Evolutionary conservation across 1,140 invertebrate species (phyloP), one percentile per base, ranked within the genome.

Genomic region (Achroia grisella): DNA sequence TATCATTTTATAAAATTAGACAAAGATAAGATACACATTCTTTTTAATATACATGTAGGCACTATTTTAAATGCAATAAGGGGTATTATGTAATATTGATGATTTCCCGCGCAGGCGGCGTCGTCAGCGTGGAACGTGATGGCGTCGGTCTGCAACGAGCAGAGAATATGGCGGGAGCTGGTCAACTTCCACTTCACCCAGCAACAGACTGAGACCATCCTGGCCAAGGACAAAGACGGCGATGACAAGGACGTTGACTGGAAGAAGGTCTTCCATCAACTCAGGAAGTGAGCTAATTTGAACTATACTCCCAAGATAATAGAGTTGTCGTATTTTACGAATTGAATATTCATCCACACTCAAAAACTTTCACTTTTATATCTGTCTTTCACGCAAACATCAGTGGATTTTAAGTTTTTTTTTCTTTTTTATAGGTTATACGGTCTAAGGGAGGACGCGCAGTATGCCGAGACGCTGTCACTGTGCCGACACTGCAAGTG

Each of bases 401-500:
- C 17, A 3, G 2, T 3, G 6, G 17, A 23, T 6, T 23, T 2
- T 23, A 6, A 23, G 6, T 23, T 23, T 23, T 23, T 23, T 23
- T 23, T 23, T 6, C 17, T 23, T 3, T 44, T 4, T 44, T 9
- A 2, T 64, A 97, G 96, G 69, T 90, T 92, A 52, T 97, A 94
- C 80, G 97, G 97, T 11, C 87, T 97, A 11, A 91, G 93, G 50
- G 97, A 98, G 86, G 94, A 97, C 52, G 79, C 89, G 13, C 89
- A 91, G 62, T 99, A 95, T 83, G 95, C 97, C 1, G 97, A 99
- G 84, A 96, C 96, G 75, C 89, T 99, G 50, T 95, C 96, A 34
- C 87, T 99, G 32, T 99, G 98, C 81, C 91, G 94, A 49, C 95
- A 97, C 76, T 99, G 98, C 82, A 93, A 97, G 62, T 97, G 96